Base-by-base conservation (phyloP, 2,888 invertebrate genomes). In the Eupithecia vulgata region DNA sequence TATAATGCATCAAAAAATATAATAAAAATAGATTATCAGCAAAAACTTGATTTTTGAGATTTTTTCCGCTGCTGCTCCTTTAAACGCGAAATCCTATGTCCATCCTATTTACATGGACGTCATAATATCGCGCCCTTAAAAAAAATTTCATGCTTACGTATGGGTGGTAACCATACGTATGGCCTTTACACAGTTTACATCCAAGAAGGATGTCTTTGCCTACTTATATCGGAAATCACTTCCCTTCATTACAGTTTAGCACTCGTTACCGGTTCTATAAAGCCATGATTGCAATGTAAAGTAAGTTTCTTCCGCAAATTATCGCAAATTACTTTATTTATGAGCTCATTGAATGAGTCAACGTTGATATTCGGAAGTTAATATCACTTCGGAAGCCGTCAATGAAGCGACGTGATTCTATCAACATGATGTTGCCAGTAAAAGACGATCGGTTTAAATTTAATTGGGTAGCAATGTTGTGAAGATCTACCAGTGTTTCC, bases 221-320 rank as follows among this genome's bases (percentile, higher is more conserved):
- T 52, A 30, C 30, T 1, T 30, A 57, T 25, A 57, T 25, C 21
- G 1, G 13, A 57, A 57, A 57, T 25, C 4, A 57, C 57, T 57
- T 57, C 12, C 57, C 48, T 48, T 3, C 52, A 25, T 57, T 57
- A 52, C 48, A 52, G 12, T 57, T 52, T 12, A 25, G 13, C 52
- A 17, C 5, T 15, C 15, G 37, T 21, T 21, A 68, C 59, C 59
- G 57, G 57, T 68, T 45, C 25, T 8, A 25, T 25, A 5, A 21
- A 67, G 42, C 48, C 30, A 45, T 48, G 34, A 1, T 30, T 34
- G 10, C 30, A 67, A 45, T 6, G 48, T 35, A 45, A 48, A 67
- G 67, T 48, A 45, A 67, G 48, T 66, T 66, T 30, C 66, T 48
- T 64, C 64, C 37, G 64, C 64, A 37, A 64, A 35, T 64, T 12